Conservation (phyloP, 2,113 vertebrate species). For the Ammodytes dubius region DNA sequence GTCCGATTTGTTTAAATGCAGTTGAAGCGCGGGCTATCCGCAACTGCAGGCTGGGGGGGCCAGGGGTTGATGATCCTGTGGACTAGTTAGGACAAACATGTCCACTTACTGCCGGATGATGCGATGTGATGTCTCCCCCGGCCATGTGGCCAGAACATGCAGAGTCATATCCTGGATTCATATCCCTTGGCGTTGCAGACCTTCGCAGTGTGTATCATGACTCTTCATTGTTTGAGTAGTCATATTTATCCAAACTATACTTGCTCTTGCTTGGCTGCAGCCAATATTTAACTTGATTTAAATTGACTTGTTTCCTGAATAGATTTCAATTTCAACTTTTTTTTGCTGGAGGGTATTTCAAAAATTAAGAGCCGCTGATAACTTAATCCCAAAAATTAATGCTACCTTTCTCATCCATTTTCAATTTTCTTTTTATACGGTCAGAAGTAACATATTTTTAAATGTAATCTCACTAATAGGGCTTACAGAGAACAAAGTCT, state of each 20-base stretch:
- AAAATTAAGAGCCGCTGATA: slow-evolving; percentile 35
- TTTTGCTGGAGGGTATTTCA: slow-evolving; percentile 21
- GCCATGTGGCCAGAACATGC: slow-evolving; percentile 59
- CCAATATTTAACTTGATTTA: slow-evolving; percentile 45
- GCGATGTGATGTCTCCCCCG: slow-evolving; percentile 64
- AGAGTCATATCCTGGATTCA: slow-evolving; percentile 61
- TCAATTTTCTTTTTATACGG: slow-evolving; percentile 54
- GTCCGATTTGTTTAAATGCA: slow-evolving; percentile 58
- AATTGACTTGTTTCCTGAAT: slow-evolving; percentile 50
- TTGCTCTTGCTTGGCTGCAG: slow-evolving; percentile 11
- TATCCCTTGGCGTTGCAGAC: slow-evolving; percentile 35
- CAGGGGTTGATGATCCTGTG: slow-evolving; percentile 59
- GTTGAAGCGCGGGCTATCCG: slow-evolving; percentile 56
- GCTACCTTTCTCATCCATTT: slow-evolving; percentile 39
- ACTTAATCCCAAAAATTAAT: slow-evolving; percentile 29
- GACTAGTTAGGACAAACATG: slow-evolving; percentile 71
- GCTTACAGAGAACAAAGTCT: slow-evolving; percentile 43
- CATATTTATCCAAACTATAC: slow-evolving; percentile 11
- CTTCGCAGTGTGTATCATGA: slow-evolving; percentile 43
- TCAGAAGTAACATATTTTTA: slow-evolving; percentile 44
- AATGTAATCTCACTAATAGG: slow-evolving; percentile 59
- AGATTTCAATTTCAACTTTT: slow-evolving; percentile 59
- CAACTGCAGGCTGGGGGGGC: slow-evolving; percentile 29
- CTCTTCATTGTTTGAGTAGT: slow-evolving; percentile 36
- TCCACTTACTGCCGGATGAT: slow-evolving; percentile 65